These are phyloP conservation scores for Meloe dianella DNA, from an alignment of 2,888 invertebrate species.

Conservation along the genomic window DNA sequence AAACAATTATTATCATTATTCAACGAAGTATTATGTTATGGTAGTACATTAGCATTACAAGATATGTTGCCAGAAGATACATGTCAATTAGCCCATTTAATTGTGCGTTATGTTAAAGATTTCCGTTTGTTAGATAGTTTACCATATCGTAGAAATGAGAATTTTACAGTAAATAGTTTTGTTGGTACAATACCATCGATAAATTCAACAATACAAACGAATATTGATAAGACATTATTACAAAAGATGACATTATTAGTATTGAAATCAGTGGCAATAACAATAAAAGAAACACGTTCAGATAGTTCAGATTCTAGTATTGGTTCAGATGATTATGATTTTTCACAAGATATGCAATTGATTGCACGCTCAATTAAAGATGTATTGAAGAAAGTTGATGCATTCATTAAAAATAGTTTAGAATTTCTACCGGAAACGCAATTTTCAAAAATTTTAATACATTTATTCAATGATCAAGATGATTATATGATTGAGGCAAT, in stretches of 20 bases:
- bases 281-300: conserved; percentile 86
- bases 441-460: conserved; percentile 86
- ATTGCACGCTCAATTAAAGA: conserved; percentile 86
- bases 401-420: conserved; percentile 78
- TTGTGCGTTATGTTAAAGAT: conserved; percentile 86
- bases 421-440: conserved; percentile 89
- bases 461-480: conserved; percentile 88
- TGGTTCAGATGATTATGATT: conserved; percentile 84
- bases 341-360: conserved; percentile 87
- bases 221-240: conserved; percentile 77
- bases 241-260: conserved; percentile 88
- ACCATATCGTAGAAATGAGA: conserved; percentile 55
- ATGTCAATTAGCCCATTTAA: conserved; percentile 82
- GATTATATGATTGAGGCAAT: conserved; percentile 90
- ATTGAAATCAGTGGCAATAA: conserved; percentile 86
- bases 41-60: conserved; percentile 87
- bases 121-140: conserved; percentile 72
- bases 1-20: conserved; percentile 83
- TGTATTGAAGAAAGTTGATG: conserved; percentile 80
- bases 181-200: conserved; percentile 55
- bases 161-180: conserved; percentile 57
- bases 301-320: conserved; percentile 84
- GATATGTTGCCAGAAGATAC: conserved; percentile 88
- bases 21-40: conserved; percentile 90
- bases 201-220: conserved; percentile 47